Evolutionary conservation across 1,140 invertebrate species (phyloP), one percentile per base, ranked within the genome.

Genomic region (Condylostylus longicornis): DNA sequence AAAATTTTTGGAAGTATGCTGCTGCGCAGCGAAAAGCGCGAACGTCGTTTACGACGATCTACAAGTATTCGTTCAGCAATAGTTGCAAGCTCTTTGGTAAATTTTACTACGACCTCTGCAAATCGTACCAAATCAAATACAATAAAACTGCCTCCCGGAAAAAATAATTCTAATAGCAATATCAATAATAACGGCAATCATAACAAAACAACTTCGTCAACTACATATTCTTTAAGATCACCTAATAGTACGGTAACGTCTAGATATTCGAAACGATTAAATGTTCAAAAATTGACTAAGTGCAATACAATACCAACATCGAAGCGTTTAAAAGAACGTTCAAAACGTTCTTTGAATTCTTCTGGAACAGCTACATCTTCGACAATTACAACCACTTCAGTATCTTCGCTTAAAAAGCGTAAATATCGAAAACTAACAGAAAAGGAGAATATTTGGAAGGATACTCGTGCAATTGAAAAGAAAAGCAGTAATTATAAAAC

Each of bases 1-100:
- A 6, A 27, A 27, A 4, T 13, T 3, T 27, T 27, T 23, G 10
- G 49, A 27, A 33, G n/a, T n/a, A 59, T 59, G 56, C 56, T 54
- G 53, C 37, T 59, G 7, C 42, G 56, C 18, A 59, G 56, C 35
- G 54, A 57, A 32, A 55, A 49, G 42, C 38, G 49, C 19, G 46
- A 40, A 22, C 47, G 45, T 42, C 31, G 45, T 37, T 40, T 42
- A 23, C 38, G 41, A 21, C 46, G 43, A 32, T 52, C 49, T 38
- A 43, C n/a, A n/a, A n/a, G 10, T 33, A 18, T 18, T 10, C 25
- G 22, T 28, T 13, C 22, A 29, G 18, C 25, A 27, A 27, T 15
- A 14, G 17, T 23, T 12, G 13, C 22, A 5, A 18, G 9, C 10
- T 12, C 33, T 34, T 7, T 34, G n/a, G 12, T 20, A 22, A 19